These are phyloP conservation scores for Microhierax caerulescens DNA, from an alignment of 2,797 vertebrate genomes.

Conservation along the genomic window DNA sequence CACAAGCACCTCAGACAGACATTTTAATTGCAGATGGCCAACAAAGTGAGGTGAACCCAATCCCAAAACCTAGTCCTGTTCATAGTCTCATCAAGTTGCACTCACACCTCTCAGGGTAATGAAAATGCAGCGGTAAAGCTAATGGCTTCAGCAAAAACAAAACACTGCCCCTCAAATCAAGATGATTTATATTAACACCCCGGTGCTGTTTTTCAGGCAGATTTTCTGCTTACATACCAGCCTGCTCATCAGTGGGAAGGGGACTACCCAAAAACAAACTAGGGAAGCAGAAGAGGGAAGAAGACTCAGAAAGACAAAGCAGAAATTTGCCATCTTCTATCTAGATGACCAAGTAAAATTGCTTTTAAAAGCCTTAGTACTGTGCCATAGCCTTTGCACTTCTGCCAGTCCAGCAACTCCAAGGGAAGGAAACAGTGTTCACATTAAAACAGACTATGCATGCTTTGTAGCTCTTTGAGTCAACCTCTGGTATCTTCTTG, in stretches of 20 bases:
- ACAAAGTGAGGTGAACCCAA: fast-evolving
- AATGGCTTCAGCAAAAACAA: not conserved
- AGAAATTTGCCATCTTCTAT: not conserved
- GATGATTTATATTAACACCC: not conserved
- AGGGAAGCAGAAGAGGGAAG: not conserved
- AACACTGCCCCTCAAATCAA: fast-evolving
- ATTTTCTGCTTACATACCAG: not conserved
- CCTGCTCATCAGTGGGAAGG: not conserved
- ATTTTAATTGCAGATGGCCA: not conserved
- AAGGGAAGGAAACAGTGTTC: not conserved
- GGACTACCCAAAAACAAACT: not conserved
- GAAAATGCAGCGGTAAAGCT: not conserved
- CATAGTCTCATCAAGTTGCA: not conserved
- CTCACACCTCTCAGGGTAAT: not conserved
- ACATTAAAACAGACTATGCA: not conserved
- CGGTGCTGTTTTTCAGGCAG: not conserved
- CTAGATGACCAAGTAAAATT: not conserved
- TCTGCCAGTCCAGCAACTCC: not conserved
- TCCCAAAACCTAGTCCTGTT: not conserved
- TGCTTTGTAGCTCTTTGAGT: not conserved
- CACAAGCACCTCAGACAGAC: not conserved
- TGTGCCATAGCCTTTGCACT: not conserved
- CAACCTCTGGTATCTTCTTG: not conserved
- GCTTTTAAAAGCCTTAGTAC: not conserved
- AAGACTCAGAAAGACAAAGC: not conserved